Percentiles rank a stretch among this genome's conserved stretches.
Evolutionary conservation across 2,797 vertebrate genomes (phyloP).

Genomic region (Lindbergichthys nudifrons): DNA sequence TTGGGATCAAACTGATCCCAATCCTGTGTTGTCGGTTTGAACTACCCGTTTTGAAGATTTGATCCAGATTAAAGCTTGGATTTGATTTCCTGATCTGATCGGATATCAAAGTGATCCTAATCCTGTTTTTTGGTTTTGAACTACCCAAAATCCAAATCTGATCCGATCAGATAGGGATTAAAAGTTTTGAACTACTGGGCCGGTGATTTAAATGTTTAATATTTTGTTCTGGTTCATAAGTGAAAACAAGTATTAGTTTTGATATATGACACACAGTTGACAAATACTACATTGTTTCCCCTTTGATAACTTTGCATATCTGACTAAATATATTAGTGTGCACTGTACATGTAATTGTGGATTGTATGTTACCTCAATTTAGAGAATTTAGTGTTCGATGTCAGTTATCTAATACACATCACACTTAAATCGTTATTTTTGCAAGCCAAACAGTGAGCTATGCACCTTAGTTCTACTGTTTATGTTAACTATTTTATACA

Average conservation of each 20-base stretch:
- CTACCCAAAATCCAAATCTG: too few species aligned
- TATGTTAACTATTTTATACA: constrained; percentile 1
- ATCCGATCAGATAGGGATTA: too few species aligned
- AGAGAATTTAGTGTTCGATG: constrained; percentile 25
- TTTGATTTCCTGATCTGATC: too few species aligned
- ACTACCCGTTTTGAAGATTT: too few species aligned
- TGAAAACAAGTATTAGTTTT: background rate
- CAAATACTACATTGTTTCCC: background rate
- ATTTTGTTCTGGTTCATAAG: background rate
- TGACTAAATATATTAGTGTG: background rate
- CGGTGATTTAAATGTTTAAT: background rate
- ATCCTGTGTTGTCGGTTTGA: too few species aligned
- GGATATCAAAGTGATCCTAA: too few species aligned
- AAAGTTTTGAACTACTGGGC: too few species aligned
- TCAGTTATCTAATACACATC: constrained; percentile 38
- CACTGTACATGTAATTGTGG: background rate
- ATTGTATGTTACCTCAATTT: constrained; percentile 20
- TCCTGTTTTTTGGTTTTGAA: too few species aligned
- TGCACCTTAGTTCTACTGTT: background rate
- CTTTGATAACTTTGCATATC: background rate
- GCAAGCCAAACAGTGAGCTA: background rate
- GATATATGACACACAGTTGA: background rate
- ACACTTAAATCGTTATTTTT: constrained; percentile 13
- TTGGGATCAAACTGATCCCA: too few species aligned
- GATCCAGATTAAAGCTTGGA: too few species aligned